These are phyloP conservation scores for Schrankia costaestrigalis DNA, from an alignment of 2,888 invertebrate genomes.

Conservation along the genomic window DNA sequence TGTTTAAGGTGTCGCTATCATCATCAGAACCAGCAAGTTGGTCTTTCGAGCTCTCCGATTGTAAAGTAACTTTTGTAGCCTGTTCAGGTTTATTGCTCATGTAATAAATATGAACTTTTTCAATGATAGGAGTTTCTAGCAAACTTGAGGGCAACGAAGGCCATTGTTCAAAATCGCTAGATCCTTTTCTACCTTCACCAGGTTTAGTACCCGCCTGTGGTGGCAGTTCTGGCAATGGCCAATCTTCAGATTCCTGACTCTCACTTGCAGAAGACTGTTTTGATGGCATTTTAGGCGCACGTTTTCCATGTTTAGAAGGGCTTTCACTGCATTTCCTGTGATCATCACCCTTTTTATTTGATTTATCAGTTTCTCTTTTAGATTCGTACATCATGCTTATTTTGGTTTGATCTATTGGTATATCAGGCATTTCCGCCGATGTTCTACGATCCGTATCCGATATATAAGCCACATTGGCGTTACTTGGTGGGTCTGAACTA, in stretches of 20 bases:
- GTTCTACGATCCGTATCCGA: slow-evolving; percentile 90
- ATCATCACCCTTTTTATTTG: slow-evolving; percentile 47
- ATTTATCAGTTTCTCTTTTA: slow-evolving; percentile 71
- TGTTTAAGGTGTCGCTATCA: slow-evolving; percentile 85
- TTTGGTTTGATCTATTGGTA: slow-evolving; percentile 87
- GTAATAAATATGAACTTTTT: slow-evolving; percentile 90
- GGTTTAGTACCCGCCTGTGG: slow-evolving; percentile 69
- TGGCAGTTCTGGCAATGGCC: slow-evolving; percentile 88
- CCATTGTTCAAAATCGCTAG: slow-evolving; percentile 89
- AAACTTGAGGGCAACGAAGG: slow-evolving; percentile 89
- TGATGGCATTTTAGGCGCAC: slow-evolving; percentile 56
- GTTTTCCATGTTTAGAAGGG: slow-evolving; percentile 51
- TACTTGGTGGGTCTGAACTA: slow-evolving; percentile 91
- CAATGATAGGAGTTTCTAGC: slow-evolving; percentile 85
- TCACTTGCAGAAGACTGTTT: slow-evolving; percentile 78
- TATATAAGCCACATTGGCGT: slow-evolving; percentile 86
- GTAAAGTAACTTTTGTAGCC: slow-evolving; percentile 87
- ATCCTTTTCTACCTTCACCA: slow-evolving; percentile 56
- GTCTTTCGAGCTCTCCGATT: slow-evolving; percentile 83
- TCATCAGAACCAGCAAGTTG: slow-evolving; percentile 83
- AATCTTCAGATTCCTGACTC: slow-evolving; percentile 88
- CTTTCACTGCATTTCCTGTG: slow-evolving; percentile 48
- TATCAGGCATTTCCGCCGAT: slow-evolving; percentile 91
- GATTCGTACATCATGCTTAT: slow-evolving; percentile 80
- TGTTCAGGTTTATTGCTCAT: slow-evolving; percentile 88